phyloP scores from a whole-genome alignment of 2,113 vertebrate species.

The Alaudala cheleensis region DNA sequence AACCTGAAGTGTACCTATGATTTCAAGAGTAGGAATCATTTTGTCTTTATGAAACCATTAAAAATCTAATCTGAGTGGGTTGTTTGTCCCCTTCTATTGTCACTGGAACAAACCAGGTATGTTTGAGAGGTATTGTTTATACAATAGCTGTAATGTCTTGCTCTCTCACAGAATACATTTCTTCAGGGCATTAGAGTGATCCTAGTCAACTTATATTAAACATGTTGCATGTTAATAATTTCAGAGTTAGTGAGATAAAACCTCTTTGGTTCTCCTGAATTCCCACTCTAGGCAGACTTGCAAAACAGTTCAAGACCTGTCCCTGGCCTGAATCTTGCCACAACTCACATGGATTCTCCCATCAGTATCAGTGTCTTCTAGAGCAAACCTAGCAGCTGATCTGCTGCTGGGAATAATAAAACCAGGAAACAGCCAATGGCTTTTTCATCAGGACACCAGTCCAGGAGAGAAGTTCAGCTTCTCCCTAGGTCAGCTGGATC shows the following conservation, averaged over 20 bases:
- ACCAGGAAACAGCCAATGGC: background rate
- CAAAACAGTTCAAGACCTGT: background rate
- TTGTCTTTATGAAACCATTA: background rate
- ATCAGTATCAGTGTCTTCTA: background rate
- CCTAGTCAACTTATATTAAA: background rate
- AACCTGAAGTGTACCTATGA: background rate
- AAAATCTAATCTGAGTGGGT: background rate
- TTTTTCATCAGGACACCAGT: background rate
- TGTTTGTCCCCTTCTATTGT: background rate
- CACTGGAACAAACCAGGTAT: background rate
- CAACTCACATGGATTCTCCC: background rate
- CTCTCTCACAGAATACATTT: background rate
- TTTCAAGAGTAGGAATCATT: background rate
- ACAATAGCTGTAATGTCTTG: background rate
- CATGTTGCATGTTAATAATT: background rate
- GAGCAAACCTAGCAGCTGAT: background rate
- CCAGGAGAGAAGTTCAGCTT: background rate
- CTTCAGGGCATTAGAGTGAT: background rate
- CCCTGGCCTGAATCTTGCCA: background rate
- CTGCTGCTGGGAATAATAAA: background rate
- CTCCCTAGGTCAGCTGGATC: background rate
- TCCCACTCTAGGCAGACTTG: background rate
- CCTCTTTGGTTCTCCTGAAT: background rate
- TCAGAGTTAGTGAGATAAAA: background rate
- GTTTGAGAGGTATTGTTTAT: background rate